These are phyloP conservation scores for Metridium senile DNA, from an alignment of 92 coral and sea anemone species.

Conservation along the genomic window DNA sequence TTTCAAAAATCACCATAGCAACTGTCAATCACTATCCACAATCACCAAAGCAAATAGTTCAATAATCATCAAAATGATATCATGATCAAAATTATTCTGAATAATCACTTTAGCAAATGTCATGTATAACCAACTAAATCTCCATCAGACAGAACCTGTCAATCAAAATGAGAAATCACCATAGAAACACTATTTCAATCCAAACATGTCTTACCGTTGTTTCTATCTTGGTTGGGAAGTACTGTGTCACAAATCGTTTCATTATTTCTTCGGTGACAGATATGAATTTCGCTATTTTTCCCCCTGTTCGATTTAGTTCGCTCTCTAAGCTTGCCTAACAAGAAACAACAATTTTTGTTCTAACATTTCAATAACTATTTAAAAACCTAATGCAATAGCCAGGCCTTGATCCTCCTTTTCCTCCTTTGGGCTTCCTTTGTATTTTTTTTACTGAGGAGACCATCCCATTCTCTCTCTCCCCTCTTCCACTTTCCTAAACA, in stretches of 20 bases:
- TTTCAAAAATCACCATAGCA: neutral
- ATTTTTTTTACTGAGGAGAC: too few relatives aligned
- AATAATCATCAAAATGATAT: too few relatives aligned
- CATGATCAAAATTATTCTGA: too few relatives aligned
- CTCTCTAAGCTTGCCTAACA: constrained; percentile 95
- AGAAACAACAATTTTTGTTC: neutral
- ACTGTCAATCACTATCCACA: constrained; percentile 31
- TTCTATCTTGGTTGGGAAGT: constrained; percentile 84
- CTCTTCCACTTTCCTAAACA: too few relatives aligned
- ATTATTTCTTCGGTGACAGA: constrained; percentile 90
- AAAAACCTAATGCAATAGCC: neutral
- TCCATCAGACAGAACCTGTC: too few relatives aligned
- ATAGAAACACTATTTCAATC: too few relatives aligned
- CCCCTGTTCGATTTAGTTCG: constrained; percentile 81
- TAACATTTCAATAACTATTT: neutral
- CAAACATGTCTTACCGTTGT: constrained; percentile 57
- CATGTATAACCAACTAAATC: too few relatives aligned
- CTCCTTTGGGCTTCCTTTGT: too few relatives aligned
- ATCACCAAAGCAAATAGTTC: neutral
- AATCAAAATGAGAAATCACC: neutral
- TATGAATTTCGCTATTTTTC: constrained; percentile 65
- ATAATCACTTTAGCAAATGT: too few relatives aligned
- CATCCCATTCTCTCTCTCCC: too few relatives aligned
- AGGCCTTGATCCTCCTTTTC: too few relatives aligned
- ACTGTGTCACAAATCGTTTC: constrained; percentile 76